phyloP scores from a whole-genome alignment of 2,113 vertebrate species.

The Takifugu flavidus region DNA sequence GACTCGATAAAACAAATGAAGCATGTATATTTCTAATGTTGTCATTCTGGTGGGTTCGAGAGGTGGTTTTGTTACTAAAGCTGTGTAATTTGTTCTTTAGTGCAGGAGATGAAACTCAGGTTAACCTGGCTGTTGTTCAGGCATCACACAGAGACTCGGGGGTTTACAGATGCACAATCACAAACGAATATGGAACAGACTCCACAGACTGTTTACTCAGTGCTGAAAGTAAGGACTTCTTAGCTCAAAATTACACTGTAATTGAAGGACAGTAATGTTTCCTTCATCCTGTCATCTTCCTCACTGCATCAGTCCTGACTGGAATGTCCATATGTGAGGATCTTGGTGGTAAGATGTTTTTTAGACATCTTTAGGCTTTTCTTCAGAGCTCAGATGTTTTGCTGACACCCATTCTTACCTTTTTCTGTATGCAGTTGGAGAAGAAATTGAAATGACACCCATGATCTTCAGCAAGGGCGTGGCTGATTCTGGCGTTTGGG shows the following conservation, averaged over 20 bases:
- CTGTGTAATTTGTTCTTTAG: constrained; percentile 67
- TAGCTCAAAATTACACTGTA: not conserved
- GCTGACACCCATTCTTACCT: not conserved
- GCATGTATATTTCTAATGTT: not conserved
- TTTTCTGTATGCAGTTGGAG: constrained; percentile 79
- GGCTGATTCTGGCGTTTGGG: constrained; percentile 87
- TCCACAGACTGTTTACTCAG: constrained; percentile 88
- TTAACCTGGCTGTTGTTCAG: constrained; percentile 88
- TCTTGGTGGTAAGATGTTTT: constrained; percentile 80
- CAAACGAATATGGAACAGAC: constrained; percentile 85
- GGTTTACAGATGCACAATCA: constrained; percentile 85
- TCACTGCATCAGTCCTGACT: constrained; percentile 77
- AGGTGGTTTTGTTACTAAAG: not conserved
- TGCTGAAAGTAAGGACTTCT: constrained; percentile 76
- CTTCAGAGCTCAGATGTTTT: not conserved
- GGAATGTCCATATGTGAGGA: constrained; percentile 86
- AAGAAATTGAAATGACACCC: constrained; percentile 97
- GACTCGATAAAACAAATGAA: not conserved
- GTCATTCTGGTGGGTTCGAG: not conserved
- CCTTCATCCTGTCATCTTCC: not conserved
- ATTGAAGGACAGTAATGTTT: not conserved
- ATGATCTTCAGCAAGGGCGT: constrained; percentile 92
- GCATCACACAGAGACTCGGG: constrained; percentile 85
- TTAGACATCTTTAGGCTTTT: not conserved
- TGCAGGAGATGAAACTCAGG: constrained; percentile 88